Base-by-base conservation (phyloP, 2,888 invertebrate species). In the Drosophila antonietae region DNA sequence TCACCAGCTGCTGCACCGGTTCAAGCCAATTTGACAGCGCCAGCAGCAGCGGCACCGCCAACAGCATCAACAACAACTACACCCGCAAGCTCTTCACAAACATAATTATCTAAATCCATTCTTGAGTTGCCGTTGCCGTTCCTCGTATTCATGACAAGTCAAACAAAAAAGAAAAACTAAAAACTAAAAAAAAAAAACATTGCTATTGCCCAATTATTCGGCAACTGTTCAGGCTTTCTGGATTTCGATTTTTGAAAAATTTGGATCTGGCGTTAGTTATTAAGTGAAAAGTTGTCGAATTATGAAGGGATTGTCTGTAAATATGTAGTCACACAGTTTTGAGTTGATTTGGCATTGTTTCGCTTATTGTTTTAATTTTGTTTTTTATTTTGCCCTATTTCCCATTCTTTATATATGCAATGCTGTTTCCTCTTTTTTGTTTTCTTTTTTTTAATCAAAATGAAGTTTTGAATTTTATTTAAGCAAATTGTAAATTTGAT, bases 401-500 rank as follows among this genome's bases (percentile, higher is more conserved):
- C 49, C 57, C 65, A 72, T 80, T 59, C 49, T 64, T 39, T 39
- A 61, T 65, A 64, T 65, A 78, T 66, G 72, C 75, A 73, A 80
- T 76, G 68, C 76, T 75, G 71, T 81, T 83, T 83, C 71, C 73
- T 82, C 80, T 80, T 78, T 79, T 84, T 88, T 89, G 73, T 84
- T 84, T 41, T 53, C 35, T 53, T 55, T 41, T 55, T 20, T 68
- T 74, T 75, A 73, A 67, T 88, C 73, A 78, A 78, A 79, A 69
- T 77, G 68, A 75, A 70, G 77, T 81, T 77, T 75, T 79, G 74
- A 83, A 87, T 78, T 83, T 82, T 74, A 65, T 68, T 78, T 75
- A 89, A 85, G 85, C 62, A 73, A 89, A 84, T 89, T 86, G 86
- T 86, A 86, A 75, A 86, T 89, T 86, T 86, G 79, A 85, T 89